phyloP scores from a whole-genome alignment of 1,140 invertebrate genomes.

The Galleria mellonella region DNA sequence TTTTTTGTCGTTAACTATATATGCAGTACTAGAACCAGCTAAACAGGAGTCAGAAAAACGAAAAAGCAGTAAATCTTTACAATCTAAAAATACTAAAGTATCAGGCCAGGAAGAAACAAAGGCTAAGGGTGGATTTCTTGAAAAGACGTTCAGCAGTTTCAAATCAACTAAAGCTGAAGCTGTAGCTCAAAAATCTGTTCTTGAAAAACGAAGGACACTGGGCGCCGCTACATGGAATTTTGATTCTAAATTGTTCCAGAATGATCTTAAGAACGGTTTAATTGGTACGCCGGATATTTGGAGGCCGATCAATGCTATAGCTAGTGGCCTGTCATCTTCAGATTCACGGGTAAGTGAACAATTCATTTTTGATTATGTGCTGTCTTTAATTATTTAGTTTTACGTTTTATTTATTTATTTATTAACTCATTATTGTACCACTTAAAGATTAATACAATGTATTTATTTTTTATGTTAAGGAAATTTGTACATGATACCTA shows the following conservation, averaged over 20 bases:
- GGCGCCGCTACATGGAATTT: slow-evolving; percentile 84
- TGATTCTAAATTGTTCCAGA: slow-evolving; percentile 80
- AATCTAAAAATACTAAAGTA: slow-evolving; percentile 65
- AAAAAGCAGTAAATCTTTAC: slow-evolving; percentile 51
- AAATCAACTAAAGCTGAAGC: slow-evolving; percentile 57
- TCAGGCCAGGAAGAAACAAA: slow-evolving; percentile 52
- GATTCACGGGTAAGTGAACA: slow-evolving; percentile 74
- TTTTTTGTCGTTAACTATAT: slow-evolving; percentile 84
- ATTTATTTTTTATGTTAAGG: no score
- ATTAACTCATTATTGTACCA: no score
- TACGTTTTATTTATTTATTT: no score
- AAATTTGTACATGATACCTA: no score
- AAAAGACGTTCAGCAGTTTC: slow-evolving; percentile 61
- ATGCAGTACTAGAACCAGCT: slow-evolving; percentile 79
- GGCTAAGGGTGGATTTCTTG: slow-evolving; percentile 40
- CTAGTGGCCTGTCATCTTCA: slow-evolving; percentile 77
- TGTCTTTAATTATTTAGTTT: no score
- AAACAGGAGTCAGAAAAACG: slow-evolving; percentile 51
- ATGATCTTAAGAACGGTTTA: slow-evolving; percentile 76
- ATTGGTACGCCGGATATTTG: slow-evolving; percentile 85
- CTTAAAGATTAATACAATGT: no score
- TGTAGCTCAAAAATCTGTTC: slow-evolving; percentile 60
- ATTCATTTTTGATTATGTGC: no score
- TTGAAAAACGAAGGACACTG: slow-evolving; percentile 78
- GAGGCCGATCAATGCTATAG: slow-evolving; percentile 82